Evolutionary conservation across 2,113 vertebrate genomes (phyloP).

Genomic region (Macroglossus sobrinus): DNA sequence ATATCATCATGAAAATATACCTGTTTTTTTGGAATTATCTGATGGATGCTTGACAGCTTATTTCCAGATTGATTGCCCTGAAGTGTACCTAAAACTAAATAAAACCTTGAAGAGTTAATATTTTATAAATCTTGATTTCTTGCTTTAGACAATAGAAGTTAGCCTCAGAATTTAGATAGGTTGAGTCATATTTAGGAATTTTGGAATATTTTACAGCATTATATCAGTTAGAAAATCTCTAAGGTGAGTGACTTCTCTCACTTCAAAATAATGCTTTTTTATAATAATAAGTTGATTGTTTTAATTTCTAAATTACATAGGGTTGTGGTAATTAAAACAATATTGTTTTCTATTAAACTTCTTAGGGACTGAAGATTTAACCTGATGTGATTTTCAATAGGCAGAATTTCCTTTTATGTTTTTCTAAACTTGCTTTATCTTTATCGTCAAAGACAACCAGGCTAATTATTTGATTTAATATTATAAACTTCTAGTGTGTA

Average conservation of each 20-base stretch:
- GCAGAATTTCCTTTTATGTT: neutral
- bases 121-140: conserved; percentile 25
- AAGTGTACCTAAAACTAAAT: neutral
- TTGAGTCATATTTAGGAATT: neutral
- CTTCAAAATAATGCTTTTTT: neutral
- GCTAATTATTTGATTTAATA: conserved; percentile 36
- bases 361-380: neutral
- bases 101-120: neutral
- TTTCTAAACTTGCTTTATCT: conserved; percentile 5
- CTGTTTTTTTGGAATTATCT: neutral
- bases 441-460: neutral
- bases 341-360: neutral
- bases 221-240: neutral
- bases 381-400: conserved; percentile 9
- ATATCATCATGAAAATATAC: neutral
- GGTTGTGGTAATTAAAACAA: neutral
- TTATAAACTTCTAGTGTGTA: neutral
- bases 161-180: neutral
- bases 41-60: neutral
- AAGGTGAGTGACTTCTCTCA: neutral
- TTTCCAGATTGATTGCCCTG: neutral
- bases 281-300: neutral
- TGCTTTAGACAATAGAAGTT: neutral
- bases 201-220: neutral
- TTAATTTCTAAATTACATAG: neutral